Evolutionary conservation across 1,140 invertebrate species (phyloP).

Genomic region (Thalassaphorura encarpata): DNA sequence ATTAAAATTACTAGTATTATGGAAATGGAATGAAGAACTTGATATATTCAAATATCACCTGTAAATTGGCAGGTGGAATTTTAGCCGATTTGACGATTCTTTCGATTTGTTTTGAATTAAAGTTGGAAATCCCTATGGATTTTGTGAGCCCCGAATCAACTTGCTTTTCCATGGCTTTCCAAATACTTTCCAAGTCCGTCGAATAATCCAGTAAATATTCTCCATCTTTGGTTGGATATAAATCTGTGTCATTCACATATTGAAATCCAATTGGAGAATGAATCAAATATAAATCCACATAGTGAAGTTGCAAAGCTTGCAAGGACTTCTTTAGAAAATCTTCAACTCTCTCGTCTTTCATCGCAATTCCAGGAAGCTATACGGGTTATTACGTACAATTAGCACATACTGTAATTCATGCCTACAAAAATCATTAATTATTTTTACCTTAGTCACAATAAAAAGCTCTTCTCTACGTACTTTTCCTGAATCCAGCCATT

Average conservation of each 20-base stretch:
- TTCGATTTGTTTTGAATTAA: constrained; percentile 45
- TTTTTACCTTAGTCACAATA: constrained; percentile 19
- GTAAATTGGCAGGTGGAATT: constrained; percentile 35
- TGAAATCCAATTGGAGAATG: constrained; percentile 34
- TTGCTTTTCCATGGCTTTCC: constrained; percentile 75
- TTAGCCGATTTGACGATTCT: constrained; percentile 38
- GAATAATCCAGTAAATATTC: constrained; percentile 40
- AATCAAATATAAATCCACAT: constrained; percentile 44
- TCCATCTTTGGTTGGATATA: constrained; percentile 40
- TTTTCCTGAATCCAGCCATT: constrained; percentile 40
- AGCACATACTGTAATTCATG: not conserved
- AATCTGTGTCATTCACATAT: constrained; percentile 39
- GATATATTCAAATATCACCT: constrained; percentile 1
- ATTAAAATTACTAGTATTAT: not conserved
- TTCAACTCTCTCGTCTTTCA: constrained; percentile 34
- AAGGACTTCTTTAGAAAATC: constrained; percentile 39
- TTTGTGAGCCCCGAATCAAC: constrained; percentile 56
- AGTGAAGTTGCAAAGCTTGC: constrained; percentile 36
- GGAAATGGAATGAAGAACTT: not conserved
- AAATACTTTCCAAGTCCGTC: constrained; percentile 78
- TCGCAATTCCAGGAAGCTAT: constrained; percentile 35
- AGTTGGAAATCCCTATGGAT: constrained; percentile 49
- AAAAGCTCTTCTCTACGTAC: constrained; percentile 20
- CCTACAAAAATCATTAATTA: not conserved
- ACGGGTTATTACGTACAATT: not conserved